These are phyloP conservation scores for Paratrypauchen microcephalus DNA, from an alignment of 2,797 vertebrate species.

Conservation along the genomic window DNA sequence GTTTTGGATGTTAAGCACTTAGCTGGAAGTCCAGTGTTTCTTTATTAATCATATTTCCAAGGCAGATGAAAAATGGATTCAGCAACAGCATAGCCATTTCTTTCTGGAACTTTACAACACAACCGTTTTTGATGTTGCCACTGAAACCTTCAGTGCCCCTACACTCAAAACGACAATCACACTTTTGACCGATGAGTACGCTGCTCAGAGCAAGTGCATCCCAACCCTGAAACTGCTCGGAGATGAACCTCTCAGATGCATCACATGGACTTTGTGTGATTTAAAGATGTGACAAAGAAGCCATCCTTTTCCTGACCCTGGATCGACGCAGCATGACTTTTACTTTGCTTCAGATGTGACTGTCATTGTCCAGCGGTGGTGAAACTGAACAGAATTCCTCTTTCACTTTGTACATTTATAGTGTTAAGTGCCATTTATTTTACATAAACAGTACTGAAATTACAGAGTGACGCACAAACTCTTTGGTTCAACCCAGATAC, in stretches of 20 bases:
- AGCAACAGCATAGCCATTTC: conserved; percentile 39
- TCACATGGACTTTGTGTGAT: conserved; percentile 42
- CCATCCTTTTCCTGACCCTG: conserved; percentile 58
- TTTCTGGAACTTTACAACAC: conserved; percentile 31
- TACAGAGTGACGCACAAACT: conserved; percentile 74
- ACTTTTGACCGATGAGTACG: conserved; percentile 35
- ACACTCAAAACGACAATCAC: conserved; percentile 72
- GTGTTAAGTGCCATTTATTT: conserved; percentile 85
- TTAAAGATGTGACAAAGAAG: conserved; percentile 55
- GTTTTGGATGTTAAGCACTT: conserved; percentile 80
- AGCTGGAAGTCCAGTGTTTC: conserved; percentile 65
- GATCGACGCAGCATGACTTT: conserved; percentile 30
- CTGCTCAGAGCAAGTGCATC: conserved; percentile 55
- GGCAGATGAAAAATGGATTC: conserved; percentile 39
- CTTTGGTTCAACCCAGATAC: conserved; percentile 45
- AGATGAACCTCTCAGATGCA: conserved; percentile 38
- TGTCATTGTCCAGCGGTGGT: conserved; percentile 51
- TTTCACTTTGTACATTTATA: conserved; percentile 74
- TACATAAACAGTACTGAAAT: conserved; percentile 74
- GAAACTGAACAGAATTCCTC: conserved; percentile 41
- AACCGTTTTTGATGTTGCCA: conserved; percentile 46
- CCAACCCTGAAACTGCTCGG: conserved; percentile 58
- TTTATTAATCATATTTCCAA: conserved; percentile 50
- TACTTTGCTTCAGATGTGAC: conserved; percentile 55
- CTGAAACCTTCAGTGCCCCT: conserved; percentile 42